Percentiles rank a stretch among this genome's conserved stretches.
Conservation (phyloP, 2,113 vertebrate genomes). For the Mormyrus lacerda region DNA sequence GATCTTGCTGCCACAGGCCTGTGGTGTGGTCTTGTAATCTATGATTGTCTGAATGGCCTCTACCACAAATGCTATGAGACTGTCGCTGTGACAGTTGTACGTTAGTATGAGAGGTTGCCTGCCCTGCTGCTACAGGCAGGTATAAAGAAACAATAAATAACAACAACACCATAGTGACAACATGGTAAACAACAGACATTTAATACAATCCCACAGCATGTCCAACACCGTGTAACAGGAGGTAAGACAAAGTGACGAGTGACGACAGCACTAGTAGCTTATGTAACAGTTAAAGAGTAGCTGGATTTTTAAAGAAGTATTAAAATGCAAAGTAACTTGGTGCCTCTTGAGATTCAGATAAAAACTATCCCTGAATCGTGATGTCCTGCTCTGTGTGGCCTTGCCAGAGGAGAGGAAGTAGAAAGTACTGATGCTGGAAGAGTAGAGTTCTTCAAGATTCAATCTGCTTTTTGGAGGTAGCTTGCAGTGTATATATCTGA, state of each 20-base stretch:
- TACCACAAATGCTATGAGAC: not conserved
- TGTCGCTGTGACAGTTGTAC: not conserved
- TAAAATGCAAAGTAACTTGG: not conserved
- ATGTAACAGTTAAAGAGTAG: not conserved
- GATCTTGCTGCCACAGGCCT: not conserved
- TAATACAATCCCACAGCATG: not conserved
- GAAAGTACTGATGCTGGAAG: not conserved
- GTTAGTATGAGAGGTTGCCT: not conserved
- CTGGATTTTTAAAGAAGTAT: not conserved
- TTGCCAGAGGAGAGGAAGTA: not conserved
- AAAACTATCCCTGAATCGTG: not conserved
- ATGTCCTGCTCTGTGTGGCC: not conserved
- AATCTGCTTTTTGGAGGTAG: not conserved
- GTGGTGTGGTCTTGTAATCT: not conserved
- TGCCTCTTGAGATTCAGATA: not conserved
- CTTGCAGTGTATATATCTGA: not conserved
- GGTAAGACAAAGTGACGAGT: not conserved
- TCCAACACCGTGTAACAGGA: not conserved
- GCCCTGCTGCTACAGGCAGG: not conserved
- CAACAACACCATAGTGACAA: not conserved
- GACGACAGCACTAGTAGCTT: not conserved
- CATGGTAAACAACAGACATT: not conserved
- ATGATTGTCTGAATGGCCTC: not conserved
- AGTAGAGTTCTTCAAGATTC: not conserved
- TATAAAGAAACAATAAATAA: not conserved